Base-by-base conservation (phyloP, 2,113 vertebrate genomes). In the Passer domesticus region DNA sequence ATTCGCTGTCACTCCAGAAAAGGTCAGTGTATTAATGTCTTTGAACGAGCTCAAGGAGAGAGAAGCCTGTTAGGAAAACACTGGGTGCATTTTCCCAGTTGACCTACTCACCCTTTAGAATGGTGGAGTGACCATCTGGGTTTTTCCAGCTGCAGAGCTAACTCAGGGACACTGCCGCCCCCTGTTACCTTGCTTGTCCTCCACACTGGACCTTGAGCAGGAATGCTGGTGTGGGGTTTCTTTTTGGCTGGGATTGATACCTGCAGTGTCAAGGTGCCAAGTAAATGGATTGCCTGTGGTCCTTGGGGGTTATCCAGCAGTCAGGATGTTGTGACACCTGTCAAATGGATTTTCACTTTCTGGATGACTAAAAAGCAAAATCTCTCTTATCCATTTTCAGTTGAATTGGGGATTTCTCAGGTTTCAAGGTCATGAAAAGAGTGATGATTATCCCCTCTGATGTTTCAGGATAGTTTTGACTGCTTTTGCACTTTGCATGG, bases 251-350 rank as follows among this genome's bases (percentile, higher is more conserved):
- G 30, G 52, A 85, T 81, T 95, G 91, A 92, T 87, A 94, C 33
- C 59, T 76, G 80, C 66, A 53, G 74, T 63, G 63, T 50, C 37
- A 85, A 94, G 88, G 72, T 96, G 91, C 68, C 87, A 91, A 87
- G 56, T 23, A 66, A 94, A 80, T 0, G 4, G 37, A 58, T 53
- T 85, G 85, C 58, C 30, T 69, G 46, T 81, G 59, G 44, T 89
- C 91, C 87, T 49, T 74, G 59, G 84, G 83, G 89, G 41, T 76
- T 89, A 78, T 79, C 60, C 84, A 67, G 86, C 84, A 90, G 94
- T 94, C 89, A 92, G 77, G 91, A 97, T 96, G 95, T 97, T 96
- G 91, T 97, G 96, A 97, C 96, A 97, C 83, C 85, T 94, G 89
- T 97, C 96, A 97, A 95, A 81, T 4, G 72, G 88, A 92, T 96